phyloP scores from a whole-genome alignment of 2,888 invertebrate species.

The Cyclophora punctaria region DNA sequence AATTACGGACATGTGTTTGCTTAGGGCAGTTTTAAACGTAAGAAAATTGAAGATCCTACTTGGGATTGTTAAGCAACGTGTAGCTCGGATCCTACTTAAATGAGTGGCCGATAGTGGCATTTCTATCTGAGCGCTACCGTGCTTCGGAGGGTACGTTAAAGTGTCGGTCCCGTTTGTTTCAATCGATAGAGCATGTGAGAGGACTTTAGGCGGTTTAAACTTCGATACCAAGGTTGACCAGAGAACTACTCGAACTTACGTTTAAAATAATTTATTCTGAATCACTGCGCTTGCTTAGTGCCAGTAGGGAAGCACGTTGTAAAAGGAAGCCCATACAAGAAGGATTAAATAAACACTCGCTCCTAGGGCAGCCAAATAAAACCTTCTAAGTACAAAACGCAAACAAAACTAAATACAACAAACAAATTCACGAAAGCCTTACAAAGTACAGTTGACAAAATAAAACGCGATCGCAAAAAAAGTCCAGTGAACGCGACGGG shows the following conservation, averaged over 20 bases:
- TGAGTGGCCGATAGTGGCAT: too few species aligned
- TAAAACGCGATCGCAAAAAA: constrained; percentile 29
- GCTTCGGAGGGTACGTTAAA: too few species aligned
- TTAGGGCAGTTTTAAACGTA: too few species aligned
- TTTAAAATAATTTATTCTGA: neutral
- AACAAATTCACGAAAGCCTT: constrained; percentile 27
- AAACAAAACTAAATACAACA: constrained; percentile 7
- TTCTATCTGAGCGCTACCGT: too few species aligned
- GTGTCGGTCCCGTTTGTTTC: neutral
- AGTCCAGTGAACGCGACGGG: constrained; percentile 28
- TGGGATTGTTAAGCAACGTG: neutral
- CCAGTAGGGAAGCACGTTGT: too few species aligned
- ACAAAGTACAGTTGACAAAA: constrained; percentile 33
- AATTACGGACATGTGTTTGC: too few species aligned
- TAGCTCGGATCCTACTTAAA: too few species aligned
- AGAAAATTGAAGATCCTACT: too few species aligned
- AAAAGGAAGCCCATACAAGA: neutral
- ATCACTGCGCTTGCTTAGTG: too few species aligned
- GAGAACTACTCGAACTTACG: neutral
- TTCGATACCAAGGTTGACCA: too few species aligned
- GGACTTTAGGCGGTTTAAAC: too few species aligned
- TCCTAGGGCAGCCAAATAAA: constrained; percentile 2
- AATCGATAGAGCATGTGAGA: neutral
- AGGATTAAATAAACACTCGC: neutral
- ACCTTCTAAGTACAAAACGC: neutral